Evolutionary conservation across 92 coral and sea anemone genomes (phyloP).

Genomic region (Pocillopora meandrina): DNA sequence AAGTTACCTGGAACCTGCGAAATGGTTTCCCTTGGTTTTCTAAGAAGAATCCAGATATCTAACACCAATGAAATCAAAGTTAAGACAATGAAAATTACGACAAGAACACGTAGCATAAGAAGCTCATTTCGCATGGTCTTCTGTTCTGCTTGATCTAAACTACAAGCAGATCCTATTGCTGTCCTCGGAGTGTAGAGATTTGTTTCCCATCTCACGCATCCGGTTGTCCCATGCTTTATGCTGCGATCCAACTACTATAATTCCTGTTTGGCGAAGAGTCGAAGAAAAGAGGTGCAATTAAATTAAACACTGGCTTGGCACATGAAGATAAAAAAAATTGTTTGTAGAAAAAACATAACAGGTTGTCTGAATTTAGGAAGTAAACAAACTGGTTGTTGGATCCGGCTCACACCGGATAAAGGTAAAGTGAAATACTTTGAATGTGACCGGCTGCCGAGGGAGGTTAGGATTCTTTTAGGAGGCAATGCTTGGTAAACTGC

Average conservation of each 20-base stretch:
- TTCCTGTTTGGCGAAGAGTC: neutral
- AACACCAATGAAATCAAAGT: slow-evolving; percentile 9
- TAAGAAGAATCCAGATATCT: slow-evolving; percentile 17
- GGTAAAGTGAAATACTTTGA: neutral
- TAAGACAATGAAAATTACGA: slow-evolving; percentile 2
- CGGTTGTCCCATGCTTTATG: neutral
- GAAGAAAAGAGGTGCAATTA: neutral
- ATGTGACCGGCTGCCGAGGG: neutral
- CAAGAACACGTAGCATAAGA: slow-evolving; percentile 26
- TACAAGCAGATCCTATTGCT: too few species aligned
- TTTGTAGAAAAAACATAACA: neutral
- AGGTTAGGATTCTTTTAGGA: too few species aligned
- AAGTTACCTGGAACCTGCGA: slow-evolving; percentile 7
- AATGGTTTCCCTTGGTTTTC: neutral
- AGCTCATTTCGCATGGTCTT: slow-evolving; percentile 34
- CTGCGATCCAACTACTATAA: too few species aligned
- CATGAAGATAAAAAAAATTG: neutral
- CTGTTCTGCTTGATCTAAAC: neutral
- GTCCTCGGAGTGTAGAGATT: too few species aligned
- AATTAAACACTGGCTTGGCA: neutral
- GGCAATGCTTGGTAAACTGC: too few species aligned
- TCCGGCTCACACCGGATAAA: neutral
- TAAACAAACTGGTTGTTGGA: neutral
- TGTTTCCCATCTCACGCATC: neutral
- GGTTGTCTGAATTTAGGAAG: neutral